These are phyloP conservation scores for Calameuta pallipes DNA, from an alignment of 2,888 invertebrate species.

Conservation along the genomic window DNA sequence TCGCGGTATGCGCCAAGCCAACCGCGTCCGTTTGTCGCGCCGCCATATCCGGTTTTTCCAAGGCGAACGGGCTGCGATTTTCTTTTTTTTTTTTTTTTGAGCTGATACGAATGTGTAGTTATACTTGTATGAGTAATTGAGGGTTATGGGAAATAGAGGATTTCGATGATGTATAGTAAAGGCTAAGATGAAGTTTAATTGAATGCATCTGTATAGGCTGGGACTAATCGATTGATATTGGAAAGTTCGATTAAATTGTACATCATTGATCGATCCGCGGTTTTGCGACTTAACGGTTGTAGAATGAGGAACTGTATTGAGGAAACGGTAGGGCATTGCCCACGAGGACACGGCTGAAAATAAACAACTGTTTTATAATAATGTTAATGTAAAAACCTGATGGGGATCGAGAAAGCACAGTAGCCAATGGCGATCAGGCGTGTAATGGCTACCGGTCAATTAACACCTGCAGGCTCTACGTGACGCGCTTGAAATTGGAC, in stretches of 20 bases:
- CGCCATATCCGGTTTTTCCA: constrained; percentile 15
- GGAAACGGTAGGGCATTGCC: not conserved
- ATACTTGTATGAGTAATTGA: not conserved
- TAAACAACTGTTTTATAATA: constrained; percentile 14
- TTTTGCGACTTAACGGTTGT: not conserved
- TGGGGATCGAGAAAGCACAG: constrained; percentile 30
- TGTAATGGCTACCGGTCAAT: constrained; percentile 56
- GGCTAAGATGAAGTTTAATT: not conserved
- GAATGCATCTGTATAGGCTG: not conserved
- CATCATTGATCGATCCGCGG: not conserved
- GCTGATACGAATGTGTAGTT: not conserved
- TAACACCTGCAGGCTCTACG: constrained; percentile 49
- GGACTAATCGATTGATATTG: not conserved
- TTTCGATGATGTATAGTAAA: not conserved
- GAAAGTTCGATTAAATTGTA: not conserved
- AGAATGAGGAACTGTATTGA: not conserved
- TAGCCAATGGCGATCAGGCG: constrained; percentile 19
- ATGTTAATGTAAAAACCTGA: constrained; percentile 30
- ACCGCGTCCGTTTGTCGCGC: not conserved
- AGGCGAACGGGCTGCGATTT: not conserved
- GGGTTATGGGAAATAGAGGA: not conserved
- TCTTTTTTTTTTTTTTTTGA: not conserved
- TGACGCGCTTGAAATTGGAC: constrained; percentile 61
- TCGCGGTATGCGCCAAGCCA: constrained; percentile 3
- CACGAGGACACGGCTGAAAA: not conserved